Percentiles rank a stretch among this genome's conserved stretches.
Conservation (phyloP, 2,113 vertebrate genomes). For the Merops nubicus region DNA sequence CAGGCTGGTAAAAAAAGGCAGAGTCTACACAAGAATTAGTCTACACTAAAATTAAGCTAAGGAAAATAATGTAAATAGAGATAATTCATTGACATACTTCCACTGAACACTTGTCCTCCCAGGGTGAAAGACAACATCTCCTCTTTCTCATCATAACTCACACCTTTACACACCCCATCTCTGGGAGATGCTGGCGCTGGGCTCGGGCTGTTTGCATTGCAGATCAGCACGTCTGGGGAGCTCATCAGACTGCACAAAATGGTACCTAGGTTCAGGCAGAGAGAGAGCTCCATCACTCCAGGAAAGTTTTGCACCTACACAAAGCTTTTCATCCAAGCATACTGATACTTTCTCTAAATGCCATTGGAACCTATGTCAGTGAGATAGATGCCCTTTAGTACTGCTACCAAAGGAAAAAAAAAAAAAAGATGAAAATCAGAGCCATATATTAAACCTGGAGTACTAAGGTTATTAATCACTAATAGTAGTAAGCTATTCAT, state of each 20-base stretch:
- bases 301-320: neutral
- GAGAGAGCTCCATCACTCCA: neutral
- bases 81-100: slow-evolving; percentile 73
- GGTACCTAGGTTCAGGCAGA: slow-evolving; percentile 70
- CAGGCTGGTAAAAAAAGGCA: neutral
- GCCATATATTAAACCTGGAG: neutral
- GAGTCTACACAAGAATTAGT: neutral
- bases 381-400: neutral
- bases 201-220: slow-evolving; percentile 75
- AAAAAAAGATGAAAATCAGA: neutral
- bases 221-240: slow-evolving; percentile 78
- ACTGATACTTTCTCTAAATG: neutral
- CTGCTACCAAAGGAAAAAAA: neutral
- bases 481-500: too few relatives aligned
- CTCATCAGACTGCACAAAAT: slow-evolving; percentile 84
- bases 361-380: rapidly evolving
- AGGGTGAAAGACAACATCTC: slow-evolving; percentile 78
- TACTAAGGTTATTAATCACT: neutral
- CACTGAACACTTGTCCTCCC: slow-evolving; percentile 82
- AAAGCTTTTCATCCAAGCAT: neutral
- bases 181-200: slow-evolving; percentile 28
- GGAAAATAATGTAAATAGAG: neutral
- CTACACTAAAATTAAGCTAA: neutral
- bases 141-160: slow-evolving; percentile 72
- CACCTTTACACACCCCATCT: slow-evolving; percentile 74